phyloP scores from a whole-genome alignment of 2,113 vertebrate species.

The Tapirus terrestris region DNA sequence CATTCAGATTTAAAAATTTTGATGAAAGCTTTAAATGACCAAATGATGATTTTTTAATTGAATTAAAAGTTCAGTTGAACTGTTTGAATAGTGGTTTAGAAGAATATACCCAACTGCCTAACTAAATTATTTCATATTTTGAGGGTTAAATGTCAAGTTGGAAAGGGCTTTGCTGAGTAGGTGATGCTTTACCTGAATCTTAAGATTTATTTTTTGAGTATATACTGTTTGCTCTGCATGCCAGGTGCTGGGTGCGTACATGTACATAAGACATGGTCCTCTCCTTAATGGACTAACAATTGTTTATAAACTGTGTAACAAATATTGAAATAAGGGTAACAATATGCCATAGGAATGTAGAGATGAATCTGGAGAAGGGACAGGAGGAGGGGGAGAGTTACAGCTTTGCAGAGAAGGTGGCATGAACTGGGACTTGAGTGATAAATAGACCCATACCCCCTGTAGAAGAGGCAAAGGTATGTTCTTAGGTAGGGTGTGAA shows the following conservation, averaged over 20 bases:
- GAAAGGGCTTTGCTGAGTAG: not conserved
- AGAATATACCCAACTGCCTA: not conserved
- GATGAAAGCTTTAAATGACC: not conserved
- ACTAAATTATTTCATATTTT: slow-evolving; percentile 34
- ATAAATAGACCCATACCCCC: not conserved
- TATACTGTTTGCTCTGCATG: not conserved
- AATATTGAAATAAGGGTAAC: slow-evolving; percentile 19
- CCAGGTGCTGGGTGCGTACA: slow-evolving; percentile 11
- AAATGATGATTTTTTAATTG: slow-evolving; percentile 54
- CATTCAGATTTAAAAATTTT: slow-evolving; percentile 51
- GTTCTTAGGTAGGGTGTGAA: not conserved
- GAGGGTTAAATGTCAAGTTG: not conserved
- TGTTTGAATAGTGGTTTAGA: not conserved
- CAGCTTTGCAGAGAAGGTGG: not conserved
- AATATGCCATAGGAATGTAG: not conserved
- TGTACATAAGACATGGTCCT: not conserved
- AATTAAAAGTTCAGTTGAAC: not conserved
- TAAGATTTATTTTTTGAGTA: not conserved
- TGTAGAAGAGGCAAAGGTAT: not conserved
- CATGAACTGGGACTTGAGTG: not conserved
- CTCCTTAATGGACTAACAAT: not conserved
- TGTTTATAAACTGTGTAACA: slow-evolving; percentile 35
- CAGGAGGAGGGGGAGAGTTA: not conserved
- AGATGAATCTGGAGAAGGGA: not conserved
- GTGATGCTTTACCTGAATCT: not conserved